These are phyloP conservation scores for Labeo rohita DNA, from an alignment of 2,113 vertebrate genomes.

Conservation along the genomic window DNA sequence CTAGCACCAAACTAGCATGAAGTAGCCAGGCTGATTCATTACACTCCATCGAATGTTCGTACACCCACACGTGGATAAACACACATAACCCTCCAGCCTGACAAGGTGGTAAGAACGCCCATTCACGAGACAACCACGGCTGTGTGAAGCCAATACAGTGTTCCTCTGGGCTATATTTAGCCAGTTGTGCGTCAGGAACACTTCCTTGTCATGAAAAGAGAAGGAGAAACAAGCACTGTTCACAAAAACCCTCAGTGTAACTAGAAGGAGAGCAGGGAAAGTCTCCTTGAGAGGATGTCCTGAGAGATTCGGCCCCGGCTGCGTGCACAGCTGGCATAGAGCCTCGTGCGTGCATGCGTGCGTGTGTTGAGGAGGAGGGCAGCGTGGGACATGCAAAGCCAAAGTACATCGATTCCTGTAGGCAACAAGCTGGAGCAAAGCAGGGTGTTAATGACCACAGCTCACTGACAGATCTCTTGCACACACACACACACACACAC, in stretches of 20 bases:
- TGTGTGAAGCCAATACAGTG: conserved; percentile 9
- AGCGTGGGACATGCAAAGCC: neutral
- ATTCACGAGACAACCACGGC: conserved; percentile 14
- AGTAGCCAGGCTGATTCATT: neutral
- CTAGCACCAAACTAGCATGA: neutral
- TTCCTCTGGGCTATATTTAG: conserved; percentile 38
- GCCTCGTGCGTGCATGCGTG: neutral
- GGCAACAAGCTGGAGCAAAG: conserved; percentile 8
- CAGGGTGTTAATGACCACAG: conserved; percentile 35
- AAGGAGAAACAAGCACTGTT: neutral
- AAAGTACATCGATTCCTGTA: conserved; percentile 1
- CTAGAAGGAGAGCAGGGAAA: neutral
- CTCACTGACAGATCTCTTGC: conserved; percentile 1
- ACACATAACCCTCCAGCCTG: conserved; percentile 7
- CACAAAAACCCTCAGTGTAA: neutral
- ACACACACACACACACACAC: neutral
- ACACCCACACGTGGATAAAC: conserved; percentile 12
- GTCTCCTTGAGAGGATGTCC: neutral
- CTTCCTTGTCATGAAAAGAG: neutral
- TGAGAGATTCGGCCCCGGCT: neutral
- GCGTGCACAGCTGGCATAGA: conserved; percentile 6
- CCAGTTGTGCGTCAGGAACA: conserved; percentile 27
- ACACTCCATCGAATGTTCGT: neutral
- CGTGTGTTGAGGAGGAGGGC: neutral
- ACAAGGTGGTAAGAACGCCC: conserved; percentile 40